These are phyloP conservation scores for Hyposmocoma kahamanoa DNA, from an alignment of 1,140 invertebrate species.

Conservation along the genomic window DNA sequence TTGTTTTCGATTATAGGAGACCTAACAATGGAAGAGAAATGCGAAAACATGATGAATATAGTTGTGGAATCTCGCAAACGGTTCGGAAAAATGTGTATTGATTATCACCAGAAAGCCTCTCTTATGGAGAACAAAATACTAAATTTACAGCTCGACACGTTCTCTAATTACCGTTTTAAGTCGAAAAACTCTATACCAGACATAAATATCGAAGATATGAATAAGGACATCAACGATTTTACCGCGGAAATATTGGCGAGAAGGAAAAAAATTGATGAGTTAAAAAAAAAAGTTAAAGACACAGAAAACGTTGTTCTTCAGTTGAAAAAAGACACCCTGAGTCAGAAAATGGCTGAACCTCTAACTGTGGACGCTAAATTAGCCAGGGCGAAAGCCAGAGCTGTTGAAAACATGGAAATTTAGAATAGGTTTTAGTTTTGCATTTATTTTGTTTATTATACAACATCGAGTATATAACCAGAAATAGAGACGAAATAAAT, in stretches of 20 bases:
- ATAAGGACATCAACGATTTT: slow-evolving; percentile 39
- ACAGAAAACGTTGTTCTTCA: slow-evolving; percentile 40
- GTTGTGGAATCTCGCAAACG: slow-evolving; percentile 52
- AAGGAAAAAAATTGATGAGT: slow-evolving; percentile 29
- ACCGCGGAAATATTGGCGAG: slow-evolving; percentile 27
- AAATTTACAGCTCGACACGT: slow-evolving; percentile 38
- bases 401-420: too few species aligned
- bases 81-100: slow-evolving; percentile 48
- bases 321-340: slow-evolving; percentile 16
- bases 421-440: too few species aligned
- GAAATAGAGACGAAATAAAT: too few species aligned
- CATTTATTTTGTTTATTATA: too few species aligned
- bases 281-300: slow-evolving; percentile 30
- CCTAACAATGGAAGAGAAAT: slow-evolving; percentile 36
- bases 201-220: slow-evolving; percentile 23
- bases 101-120: slow-evolving; percentile 46
- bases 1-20: slow-evolving; percentile 30
- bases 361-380: too few species aligned
- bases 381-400: too few species aligned
- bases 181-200: slow-evolving; percentile 30
- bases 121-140: slow-evolving; percentile 47
- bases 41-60: slow-evolving; percentile 51
- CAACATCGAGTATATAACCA: too few species aligned
- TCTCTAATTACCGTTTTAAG: slow-evolving; percentile 37
- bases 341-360: neutral